These are phyloP conservation scores for Alectura lathami DNA, from an alignment of 2,113 vertebrate species.

Conservation along the genomic window DNA sequence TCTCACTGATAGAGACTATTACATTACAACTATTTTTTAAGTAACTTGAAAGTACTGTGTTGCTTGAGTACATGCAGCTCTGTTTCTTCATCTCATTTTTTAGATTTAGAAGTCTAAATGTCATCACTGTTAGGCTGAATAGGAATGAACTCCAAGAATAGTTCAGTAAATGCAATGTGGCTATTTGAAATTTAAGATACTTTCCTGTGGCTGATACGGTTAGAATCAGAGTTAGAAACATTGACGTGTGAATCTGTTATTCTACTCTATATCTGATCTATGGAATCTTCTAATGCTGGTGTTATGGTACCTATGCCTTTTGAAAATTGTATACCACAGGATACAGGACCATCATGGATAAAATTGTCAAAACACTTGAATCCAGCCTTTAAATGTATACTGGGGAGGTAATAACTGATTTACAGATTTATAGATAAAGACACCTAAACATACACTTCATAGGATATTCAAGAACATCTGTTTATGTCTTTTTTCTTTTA, in stretches of 20 bases:
- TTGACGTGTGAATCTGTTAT: neutral
- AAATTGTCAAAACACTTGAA: neutral
- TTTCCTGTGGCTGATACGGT: neutral
- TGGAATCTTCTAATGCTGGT: neutral
- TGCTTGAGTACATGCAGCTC: neutral
- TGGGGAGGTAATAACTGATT: neutral
- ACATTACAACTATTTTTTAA: neutral
- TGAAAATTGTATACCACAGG: neutral
- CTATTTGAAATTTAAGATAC: neutral
- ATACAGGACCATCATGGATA: neutral
- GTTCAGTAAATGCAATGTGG: neutral
- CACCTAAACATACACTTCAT: neutral
- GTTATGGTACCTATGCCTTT: neutral
- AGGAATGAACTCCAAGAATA: neutral
- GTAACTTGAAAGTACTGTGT: neutral
- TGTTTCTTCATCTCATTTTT: neutral
- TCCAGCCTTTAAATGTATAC: neutral
- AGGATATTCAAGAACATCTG: neutral
- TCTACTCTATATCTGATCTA: neutral
- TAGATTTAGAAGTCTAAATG: neutral
- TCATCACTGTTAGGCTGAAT: neutral
- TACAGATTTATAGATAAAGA: neutral
- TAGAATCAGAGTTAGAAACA: neutral
- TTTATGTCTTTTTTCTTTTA: neutral
- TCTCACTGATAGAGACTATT: neutral